phyloP scores from a whole-genome alignment of 2,797 vertebrate genomes.

The Acanthurus tractus region DNA sequence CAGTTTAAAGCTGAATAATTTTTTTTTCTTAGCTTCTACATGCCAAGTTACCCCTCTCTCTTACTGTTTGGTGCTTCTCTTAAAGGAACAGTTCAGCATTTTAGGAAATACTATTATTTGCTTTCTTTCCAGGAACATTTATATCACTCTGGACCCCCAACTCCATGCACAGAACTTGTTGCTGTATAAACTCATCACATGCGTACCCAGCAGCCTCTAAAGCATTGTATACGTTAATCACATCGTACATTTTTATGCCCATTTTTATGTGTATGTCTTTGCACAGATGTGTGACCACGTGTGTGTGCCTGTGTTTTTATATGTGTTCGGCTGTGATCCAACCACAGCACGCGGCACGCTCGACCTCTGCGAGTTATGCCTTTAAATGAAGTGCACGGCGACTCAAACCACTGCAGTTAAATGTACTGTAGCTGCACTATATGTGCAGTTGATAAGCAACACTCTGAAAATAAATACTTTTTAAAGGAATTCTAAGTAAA shows the following conservation, averaged over 20 bases:
- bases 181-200: not conserved
- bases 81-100: constrained; percentile 17
- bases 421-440: not conserved
- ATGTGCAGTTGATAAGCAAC: constrained; percentile 12
- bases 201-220: constrained; percentile 2
- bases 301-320: not conserved
- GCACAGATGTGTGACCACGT: constrained; percentile 9
- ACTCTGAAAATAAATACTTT: constrained; percentile 21
- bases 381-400: constrained; percentile 8
- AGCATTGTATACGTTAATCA: not conserved
- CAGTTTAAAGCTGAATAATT: not conserved
- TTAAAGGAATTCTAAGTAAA: constrained; percentile 30
- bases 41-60: not conserved
- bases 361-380: not conserved
- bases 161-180: not conserved
- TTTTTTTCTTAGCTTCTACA: no score
- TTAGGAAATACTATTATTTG: not conserved
- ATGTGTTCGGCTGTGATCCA: constrained; percentile 38
- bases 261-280: constrained; percentile 13
- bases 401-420: constrained; percentile 13
- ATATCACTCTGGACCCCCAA: not conserved
- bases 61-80: not conserved
- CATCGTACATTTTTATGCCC: constrained; percentile 20
- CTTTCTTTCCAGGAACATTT: not conserved
- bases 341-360: not conserved